Conservation (phyloP, 2,113 vertebrate species). For the Brachyhypopomus occidentalis region DNA sequence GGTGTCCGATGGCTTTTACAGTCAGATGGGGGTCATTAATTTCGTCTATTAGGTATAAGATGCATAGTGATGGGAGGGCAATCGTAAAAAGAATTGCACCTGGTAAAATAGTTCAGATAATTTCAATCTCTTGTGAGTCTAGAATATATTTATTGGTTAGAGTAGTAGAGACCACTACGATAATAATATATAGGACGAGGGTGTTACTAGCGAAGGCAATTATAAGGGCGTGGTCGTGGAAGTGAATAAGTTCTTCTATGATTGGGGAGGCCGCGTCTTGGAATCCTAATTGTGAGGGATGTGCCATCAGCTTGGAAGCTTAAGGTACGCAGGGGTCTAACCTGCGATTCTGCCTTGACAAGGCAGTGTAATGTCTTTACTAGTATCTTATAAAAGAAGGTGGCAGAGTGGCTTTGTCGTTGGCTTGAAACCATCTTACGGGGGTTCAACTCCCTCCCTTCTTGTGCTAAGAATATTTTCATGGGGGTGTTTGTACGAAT, state of each 20-base stretch:
- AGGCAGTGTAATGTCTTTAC: conserved; percentile 52
- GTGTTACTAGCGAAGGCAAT: conserved; percentile 52
- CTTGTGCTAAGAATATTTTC: conserved; percentile 35
- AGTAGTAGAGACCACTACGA: conserved; percentile 40
- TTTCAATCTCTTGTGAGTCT: conserved; percentile 55
- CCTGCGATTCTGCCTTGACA: conserved; percentile 54
- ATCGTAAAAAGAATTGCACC: conserved; percentile 41
- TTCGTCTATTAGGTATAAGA: conserved; percentile 54
- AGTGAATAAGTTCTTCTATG: conserved; percentile 58
- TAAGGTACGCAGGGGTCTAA: conserved; percentile 43
- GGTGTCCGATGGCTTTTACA: conserved; percentile 54
- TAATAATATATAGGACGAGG: conserved; percentile 52
- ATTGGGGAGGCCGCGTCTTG: conserved; percentile 59
- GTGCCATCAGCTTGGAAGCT: conserved; percentile 49
- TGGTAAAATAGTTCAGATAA: conserved; percentile 45
- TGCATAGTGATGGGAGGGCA: conserved; percentile 48
- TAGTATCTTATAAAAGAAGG: conserved; percentile 54
- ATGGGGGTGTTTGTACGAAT: conserved; percentile 13
- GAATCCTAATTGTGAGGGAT: conserved; percentile 56
- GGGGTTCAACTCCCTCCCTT: conserved; percentile 62
- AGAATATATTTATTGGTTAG: conserved; percentile 49
- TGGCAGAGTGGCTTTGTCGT: conserved; percentile 58
- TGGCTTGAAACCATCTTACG: conserved; percentile 60
- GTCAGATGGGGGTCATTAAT: conserved; percentile 53
- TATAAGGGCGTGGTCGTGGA: conserved; percentile 58